Base-by-base conservation (phyloP, 2,113 vertebrate genomes). In the Xiphophorus couchianus region DNA sequence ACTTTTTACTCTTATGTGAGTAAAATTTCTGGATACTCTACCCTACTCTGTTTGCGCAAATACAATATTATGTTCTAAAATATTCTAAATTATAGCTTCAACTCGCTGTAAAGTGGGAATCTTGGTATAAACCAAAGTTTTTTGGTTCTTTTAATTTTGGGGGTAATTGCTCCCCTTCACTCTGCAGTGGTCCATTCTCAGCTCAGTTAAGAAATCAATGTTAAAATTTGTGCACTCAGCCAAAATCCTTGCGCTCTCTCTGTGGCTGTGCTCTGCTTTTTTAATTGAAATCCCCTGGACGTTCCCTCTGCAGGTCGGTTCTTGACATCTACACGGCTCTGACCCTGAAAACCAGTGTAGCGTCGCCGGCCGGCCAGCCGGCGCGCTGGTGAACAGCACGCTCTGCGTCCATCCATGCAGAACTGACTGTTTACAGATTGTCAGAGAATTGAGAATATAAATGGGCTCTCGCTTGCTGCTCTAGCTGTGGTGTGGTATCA, bases 281-380 rank as follows among this genome's bases (percentile, higher is more conserved):
- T 37, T 37, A 37, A 89, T 86, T 87, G 74, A 85, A 86, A 80
- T 51, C 80, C 78, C 74, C 39, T 14, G 31, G 79, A 81, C 80
- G 78, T 81, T 78, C 74, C 66, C 87, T 76, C 77, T 70, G 82
- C 37, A 69, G 66, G 78, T 67, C 80, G 27, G 25, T 73, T 73
- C 82, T 86, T 84, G 80, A 86, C 81, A 71, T 17, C 67, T 75
- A 71, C 80, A 80, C 60, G 76, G 58, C 62, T 66, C 84, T 83
- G 85, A 92, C 88, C 86, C 86, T 73, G 84, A 85, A 88, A 89
- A 82, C 76, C 89, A 83, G 66, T 82, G 84, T 82, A 83, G 62
- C 86, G 22, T 87, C 80, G 73, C 90, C 2, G 79, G 74, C 65
- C 77, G 28, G 73, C 90, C 2, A 76, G 74, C 65, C 77, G 28